A percentile compares a stretch with the other conserved stretches of the same genome.
Conservation (phyloP, 2,888 invertebrate genomes). For the Cheilosia vernalis region DNA sequence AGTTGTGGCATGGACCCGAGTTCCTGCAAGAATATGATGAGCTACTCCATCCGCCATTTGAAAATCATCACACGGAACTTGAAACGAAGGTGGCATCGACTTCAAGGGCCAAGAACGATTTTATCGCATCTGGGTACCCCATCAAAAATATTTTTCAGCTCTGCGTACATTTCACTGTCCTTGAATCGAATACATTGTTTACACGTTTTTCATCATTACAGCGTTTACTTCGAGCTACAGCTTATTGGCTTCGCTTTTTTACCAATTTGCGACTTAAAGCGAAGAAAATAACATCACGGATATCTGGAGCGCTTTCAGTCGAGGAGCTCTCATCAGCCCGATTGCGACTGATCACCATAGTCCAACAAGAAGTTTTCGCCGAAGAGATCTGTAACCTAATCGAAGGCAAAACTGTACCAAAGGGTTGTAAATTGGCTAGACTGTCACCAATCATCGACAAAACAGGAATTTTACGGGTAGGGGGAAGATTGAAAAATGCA, state of each 20-base stretch:
- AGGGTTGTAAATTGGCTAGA: conserved; percentile 14
- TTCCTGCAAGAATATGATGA: conserved; percentile 10
- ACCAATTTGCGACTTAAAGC: neutral
- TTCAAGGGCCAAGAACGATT: neutral
- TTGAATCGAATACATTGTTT: neutral
- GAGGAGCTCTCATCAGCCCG: neutral
- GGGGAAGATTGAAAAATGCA: conserved; percentile 17
- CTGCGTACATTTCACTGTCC: conserved; percentile 11
- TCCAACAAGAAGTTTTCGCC: neutral
- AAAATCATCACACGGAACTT: neutral
- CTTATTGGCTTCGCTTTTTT: too few species aligned
- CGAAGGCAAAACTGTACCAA: neutral
- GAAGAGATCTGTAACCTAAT: neutral
- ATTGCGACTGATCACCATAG: neutral
- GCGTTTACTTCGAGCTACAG: neutral
- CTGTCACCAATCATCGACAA: conserved; percentile 16
- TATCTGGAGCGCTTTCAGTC: conserved; percentile 11
- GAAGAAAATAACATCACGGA: neutral
- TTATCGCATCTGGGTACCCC: neutral
- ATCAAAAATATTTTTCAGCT: conserved; percentile 19
- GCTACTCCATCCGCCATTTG: neutral
- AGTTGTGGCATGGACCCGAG: conserved; percentile 7
- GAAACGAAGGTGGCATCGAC: neutral
- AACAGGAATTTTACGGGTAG: conserved; percentile 3
- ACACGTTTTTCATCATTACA: neutral